Base-by-base conservation (phyloP, 30 jellyfish, hydroid and myxozoan genomes). In the Hydractinia symbiolongicarpus region DNA sequence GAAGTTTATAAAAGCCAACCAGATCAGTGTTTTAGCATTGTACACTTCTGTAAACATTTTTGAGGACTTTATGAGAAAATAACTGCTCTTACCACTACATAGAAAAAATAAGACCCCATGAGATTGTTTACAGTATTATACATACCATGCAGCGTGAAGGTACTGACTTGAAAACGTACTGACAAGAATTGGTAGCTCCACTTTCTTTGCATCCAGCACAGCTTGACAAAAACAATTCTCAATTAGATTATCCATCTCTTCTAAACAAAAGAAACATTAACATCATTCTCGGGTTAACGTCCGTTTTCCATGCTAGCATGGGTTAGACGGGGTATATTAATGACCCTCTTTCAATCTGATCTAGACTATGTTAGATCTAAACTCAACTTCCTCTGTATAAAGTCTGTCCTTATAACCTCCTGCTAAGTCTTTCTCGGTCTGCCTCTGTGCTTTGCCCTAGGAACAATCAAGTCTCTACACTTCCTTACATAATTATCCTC, bases 181-280 rank as follows among this genome's bases (percentile, higher is more conserved):
- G 50, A 91, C 95, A 14, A 91, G 82, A 20, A 91, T 82, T 4
- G 98, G 98, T 13, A 91, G 73, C 50, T 82, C 95, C 13, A 78
- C 73, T 62, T 78, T 91, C 81, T 83, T 91, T 40, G 98, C 90
- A 53, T 86, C 87, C n/a, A 91, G 19, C 61, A 91, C 7, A 13
- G 98, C 98, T 91, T 91, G 98, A 13, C 67, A 79, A 81, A 91
- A 86, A 75, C 98, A 86, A 79, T 86, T 86, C 76, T 82, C 82
- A 53, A 91, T 53, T 57, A 91, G 82, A 58, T 11, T 54, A 67
- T 91, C 96, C 96, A 86, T 91, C 84, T 82, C 79, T 61, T 81
- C 95, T 83, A 79, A 40, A 50, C 5, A 50, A 10, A 54, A 82
- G 75, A 55, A 17, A 7, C 44, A 30, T 30, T 2, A 30, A 0